These are phyloP conservation scores for Candoia aspera DNA, from an alignment of 2,113 vertebrate genomes.

Conservation along the genomic window DNA sequence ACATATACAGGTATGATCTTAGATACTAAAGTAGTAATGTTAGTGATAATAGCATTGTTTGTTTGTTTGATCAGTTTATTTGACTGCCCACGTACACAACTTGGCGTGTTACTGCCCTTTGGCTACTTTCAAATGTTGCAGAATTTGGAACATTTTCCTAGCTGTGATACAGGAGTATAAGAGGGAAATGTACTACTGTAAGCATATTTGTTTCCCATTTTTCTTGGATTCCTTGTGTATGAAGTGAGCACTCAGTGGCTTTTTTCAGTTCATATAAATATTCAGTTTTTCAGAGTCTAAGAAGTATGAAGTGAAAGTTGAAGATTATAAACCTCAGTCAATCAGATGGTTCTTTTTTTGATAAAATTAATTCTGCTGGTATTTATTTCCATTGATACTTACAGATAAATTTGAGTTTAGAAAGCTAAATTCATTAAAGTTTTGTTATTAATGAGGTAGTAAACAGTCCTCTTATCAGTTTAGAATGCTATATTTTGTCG, in stretches of 20 bases:
- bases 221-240: background rate
- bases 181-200: background rate
- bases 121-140: background rate
- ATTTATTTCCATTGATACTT: background rate
- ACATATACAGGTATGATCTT: background rate
- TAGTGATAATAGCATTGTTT: background rate
- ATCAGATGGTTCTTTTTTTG: background rate
- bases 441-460: background rate
- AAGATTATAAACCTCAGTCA: background rate
- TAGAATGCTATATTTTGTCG: background rate
- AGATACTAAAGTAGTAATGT: background rate
- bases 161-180: background rate
- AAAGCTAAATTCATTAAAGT: background rate
- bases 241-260: background rate
- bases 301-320: background rate
- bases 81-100: background rate
- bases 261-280: background rate
- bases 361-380: background rate
- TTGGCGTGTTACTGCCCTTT: background rate
- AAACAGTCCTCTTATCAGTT: background rate
- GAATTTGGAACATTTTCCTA: background rate
- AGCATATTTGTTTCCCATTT: background rate
- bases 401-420: background rate
- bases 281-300: background rate
- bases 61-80: background rate